phyloP scores from a whole-genome alignment of 2,888 invertebrate genomes.

The Teleogryllus oceanicus region DNA sequence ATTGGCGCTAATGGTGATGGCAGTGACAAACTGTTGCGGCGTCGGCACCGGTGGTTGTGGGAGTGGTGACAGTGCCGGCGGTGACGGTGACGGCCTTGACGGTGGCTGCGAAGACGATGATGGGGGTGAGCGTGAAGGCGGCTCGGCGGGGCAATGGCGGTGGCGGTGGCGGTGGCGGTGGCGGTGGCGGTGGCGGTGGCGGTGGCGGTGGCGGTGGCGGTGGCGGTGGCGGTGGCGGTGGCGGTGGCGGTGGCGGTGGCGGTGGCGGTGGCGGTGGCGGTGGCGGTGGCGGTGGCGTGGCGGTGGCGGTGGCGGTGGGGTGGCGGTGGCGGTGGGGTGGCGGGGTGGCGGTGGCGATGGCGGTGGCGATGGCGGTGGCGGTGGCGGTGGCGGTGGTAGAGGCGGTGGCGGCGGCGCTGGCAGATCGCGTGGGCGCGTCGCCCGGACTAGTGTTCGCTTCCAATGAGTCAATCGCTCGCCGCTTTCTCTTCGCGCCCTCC shows the following conservation, averaged over 20 bases:
- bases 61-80: not conserved
- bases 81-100: not conserved
- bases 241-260: not conserved
- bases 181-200: not conserved
- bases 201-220: not conserved
- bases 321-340: conserved; percentile 20
- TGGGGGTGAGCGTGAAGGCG: not conserved
- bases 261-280: not conserved
- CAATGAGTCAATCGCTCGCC: no score
- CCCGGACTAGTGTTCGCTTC: no score
- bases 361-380: not conserved
- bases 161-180: not conserved
- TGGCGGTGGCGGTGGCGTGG: not conserved
- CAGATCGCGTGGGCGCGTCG: no score
- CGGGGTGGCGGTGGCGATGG: not conserved
- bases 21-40: not conserved
- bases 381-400: not conserved
- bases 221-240: not conserved
- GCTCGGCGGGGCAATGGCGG: not conserved
- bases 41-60: not conserved
- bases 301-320: conserved; percentile 22
- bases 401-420: not conserved
- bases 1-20: not conserved
- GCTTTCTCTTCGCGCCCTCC: no score
- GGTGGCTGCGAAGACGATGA: not conserved